Evolutionary conservation across 2,113 vertebrate genomes (phyloP).

Genomic region (Malaclemys terrapin): DNA sequence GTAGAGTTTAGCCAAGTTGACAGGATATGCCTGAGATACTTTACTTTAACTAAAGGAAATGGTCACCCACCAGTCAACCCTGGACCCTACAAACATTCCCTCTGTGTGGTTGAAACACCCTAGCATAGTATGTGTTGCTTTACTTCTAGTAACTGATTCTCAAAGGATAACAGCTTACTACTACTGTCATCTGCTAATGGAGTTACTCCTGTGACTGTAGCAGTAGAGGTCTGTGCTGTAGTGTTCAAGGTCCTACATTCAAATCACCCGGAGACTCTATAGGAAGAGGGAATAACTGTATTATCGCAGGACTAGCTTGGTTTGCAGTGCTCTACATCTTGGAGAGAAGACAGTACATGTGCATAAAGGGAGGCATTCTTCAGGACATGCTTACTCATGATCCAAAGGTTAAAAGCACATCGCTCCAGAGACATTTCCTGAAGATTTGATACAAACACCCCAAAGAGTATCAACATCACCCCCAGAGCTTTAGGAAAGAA

Average conservation of each 20-base stretch:
- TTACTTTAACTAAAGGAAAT: not conserved
- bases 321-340: not conserved
- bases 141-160: not conserved
- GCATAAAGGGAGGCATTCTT: not conserved
- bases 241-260: not conserved
- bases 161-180: not conserved
- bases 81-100: not conserved
- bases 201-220: not conserved
- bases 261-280: not conserved
- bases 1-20: not conserved
- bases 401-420: not conserved
- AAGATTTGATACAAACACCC: not conserved
- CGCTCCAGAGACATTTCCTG: not conserved
- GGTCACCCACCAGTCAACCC: not conserved
- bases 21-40: not conserved
- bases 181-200: not conserved
- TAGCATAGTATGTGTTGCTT: rapidly evolving
- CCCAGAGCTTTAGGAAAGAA: not conserved
- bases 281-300: not conserved
- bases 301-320: not conserved
- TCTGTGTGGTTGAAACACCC: not conserved
- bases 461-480: not conserved
- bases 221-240: not conserved
- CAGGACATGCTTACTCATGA: not conserved
- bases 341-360: not conserved